Percentiles rank a stretch among this genome's conserved stretches.
Conservation (phyloP, 2,888 invertebrate species). For the Antheraea yamamai region DNA sequence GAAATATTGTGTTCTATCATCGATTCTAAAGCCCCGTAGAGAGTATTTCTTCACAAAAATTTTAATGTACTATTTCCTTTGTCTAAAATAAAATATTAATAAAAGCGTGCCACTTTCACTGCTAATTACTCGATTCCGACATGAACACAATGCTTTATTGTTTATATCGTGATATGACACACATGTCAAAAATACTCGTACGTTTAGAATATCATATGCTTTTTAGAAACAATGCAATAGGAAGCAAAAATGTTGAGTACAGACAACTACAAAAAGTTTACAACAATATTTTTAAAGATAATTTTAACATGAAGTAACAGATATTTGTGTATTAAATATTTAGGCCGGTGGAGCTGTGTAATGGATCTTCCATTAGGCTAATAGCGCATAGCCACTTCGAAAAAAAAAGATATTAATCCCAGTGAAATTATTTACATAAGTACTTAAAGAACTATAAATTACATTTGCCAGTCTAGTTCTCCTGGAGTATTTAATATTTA, state of each 20-base stretch:
- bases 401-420: too few species aligned
- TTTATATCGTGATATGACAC: background rate
- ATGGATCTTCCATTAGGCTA: too few species aligned
- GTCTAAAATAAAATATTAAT: background rate
- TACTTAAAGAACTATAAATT: too few species aligned
- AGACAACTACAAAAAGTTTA: background rate
- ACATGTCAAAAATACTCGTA: background rate
- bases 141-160: background rate
- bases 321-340: too few species aligned
- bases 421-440: too few species aligned
- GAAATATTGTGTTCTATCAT: too few species aligned
- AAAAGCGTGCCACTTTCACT: background rate
- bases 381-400: too few species aligned
- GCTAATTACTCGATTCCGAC: background rate
- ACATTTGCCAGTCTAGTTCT: too few species aligned
- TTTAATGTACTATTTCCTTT: too few species aligned
- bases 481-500: background rate
- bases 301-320: background rate
- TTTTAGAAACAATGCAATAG: background rate
- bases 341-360: too few species aligned
- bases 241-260: background rate
- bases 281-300: background rate
- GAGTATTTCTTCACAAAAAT: too few species aligned
- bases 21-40: too few species aligned
- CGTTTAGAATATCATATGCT: background rate